Conservation (phyloP, 1,140 invertebrate species). For the Eupristina koningsbergeri region DNA sequence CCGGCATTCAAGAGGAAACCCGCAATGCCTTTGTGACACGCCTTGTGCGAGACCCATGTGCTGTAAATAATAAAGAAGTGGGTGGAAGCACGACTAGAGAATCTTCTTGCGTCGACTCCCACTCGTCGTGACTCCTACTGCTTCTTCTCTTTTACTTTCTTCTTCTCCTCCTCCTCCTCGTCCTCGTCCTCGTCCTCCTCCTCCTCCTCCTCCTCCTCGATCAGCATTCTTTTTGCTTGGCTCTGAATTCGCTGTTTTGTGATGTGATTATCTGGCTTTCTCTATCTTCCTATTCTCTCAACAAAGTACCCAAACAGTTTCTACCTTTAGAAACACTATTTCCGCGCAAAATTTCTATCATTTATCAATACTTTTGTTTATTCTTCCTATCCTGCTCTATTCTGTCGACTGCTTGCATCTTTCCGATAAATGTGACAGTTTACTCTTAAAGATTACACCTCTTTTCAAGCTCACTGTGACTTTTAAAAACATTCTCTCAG, state of each 20-base stretch:
- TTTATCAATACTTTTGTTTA: conserved; percentile 9
- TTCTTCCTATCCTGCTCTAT: not conserved
- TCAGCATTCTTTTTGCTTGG: not conserved
- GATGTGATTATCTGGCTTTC: conserved; percentile 17
- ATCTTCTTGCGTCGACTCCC: conserved; percentile 29
- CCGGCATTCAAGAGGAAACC: conserved; percentile 72
- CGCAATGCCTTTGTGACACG: conserved; percentile 71
- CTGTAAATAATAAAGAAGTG: conserved; percentile 62
- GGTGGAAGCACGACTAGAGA: conserved; percentile 10
- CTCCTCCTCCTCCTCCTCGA: not conserved
- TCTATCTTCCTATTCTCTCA: conserved; percentile 5
- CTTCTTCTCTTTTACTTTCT: no score
- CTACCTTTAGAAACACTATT: not conserved
- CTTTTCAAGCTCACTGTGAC: not conserved
- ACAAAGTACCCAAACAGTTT: not conserved
- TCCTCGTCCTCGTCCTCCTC: not conserved
- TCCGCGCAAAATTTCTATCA: not conserved
- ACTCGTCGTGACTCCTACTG: conserved; percentile 9
- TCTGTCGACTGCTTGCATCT: not conserved
- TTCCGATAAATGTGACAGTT: not conserved
- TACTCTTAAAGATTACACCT: not conserved
- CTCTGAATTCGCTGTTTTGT: not conserved
- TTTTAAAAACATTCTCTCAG: not conserved
- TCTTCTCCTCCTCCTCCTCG: not conserved
- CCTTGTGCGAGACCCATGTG: conserved; percentile 56